phyloP scores from a whole-genome alignment of 2,797 vertebrate genomes.

The Microchirus variegatus region DNA sequence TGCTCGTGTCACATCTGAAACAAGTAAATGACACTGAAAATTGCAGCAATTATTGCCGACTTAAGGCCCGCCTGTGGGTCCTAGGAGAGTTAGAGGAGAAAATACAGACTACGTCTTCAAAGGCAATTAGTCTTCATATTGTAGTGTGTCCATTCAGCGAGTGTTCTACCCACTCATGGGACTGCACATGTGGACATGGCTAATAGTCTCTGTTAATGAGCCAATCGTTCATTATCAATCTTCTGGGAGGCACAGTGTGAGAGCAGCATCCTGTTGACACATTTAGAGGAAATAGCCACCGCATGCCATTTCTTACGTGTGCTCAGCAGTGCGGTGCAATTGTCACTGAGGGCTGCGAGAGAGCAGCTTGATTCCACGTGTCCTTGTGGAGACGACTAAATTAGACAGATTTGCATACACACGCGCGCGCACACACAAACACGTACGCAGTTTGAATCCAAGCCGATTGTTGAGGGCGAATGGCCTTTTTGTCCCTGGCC shows the following conservation, averaged over 20 bases:
- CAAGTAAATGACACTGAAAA: conserved; percentile 69
- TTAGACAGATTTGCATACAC: conserved; percentile 65
- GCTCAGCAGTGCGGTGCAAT: conserved; percentile 49
- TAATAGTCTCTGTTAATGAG: conserved; percentile 88
- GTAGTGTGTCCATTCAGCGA: conserved; percentile 82
- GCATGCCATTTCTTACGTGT: conserved; percentile 49
- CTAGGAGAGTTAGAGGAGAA: conserved; percentile 74
- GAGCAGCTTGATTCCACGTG: conserved; percentile 66
- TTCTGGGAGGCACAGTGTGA: conserved; percentile 77
- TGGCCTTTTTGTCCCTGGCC: conserved; percentile 79
- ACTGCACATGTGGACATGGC: conserved; percentile 83
- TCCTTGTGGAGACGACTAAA: conserved; percentile 73
- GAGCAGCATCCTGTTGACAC: conserved; percentile 79
- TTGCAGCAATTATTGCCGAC: conserved; percentile 71
- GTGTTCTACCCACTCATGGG: conserved; percentile 79
- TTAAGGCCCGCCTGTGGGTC: conserved; percentile 64
- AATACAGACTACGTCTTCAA: conserved; percentile 79
- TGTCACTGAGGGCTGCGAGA: conserved; percentile 62
- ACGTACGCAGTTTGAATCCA: conserved; percentile 45
- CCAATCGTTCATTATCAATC: conserved; percentile 87
- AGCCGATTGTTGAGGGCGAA: conserved; percentile 67
- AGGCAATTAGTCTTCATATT: conserved; percentile 87
- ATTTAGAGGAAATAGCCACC: conserved; percentile 73
- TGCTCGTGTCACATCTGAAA: conserved; percentile 54
- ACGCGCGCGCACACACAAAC: conserved; percentile 19